phyloP scores from a whole-genome alignment of 2,888 invertebrate species.

The Lissocephala sabroskyi region DNA sequence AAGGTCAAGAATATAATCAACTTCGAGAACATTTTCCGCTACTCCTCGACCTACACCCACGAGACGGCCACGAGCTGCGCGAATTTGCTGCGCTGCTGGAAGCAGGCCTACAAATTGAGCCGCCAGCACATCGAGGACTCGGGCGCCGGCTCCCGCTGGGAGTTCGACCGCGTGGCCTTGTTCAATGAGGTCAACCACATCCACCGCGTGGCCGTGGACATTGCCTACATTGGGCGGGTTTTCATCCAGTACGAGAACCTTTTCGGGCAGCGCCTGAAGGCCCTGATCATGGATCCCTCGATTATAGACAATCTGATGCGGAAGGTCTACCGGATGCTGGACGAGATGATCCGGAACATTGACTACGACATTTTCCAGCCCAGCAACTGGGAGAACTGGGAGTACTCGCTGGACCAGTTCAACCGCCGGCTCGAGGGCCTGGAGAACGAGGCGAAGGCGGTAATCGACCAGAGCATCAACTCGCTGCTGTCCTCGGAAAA shows the following conservation, averaged over 20 bases:
- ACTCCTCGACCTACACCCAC: conserved; percentile 61
- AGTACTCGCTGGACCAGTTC: conserved; percentile 84
- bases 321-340: conserved; percentile 83
- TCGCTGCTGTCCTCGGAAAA: conserved; percentile 86
- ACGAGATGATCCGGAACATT: conserved; percentile 82
- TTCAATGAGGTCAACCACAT: conserved; percentile 91
- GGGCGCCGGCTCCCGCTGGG: conserved; percentile 91
- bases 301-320: conserved; percentile 89
- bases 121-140: conserved; percentile 88
- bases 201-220: conserved; percentile 83
- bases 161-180: conserved; percentile 87
- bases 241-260: conserved; percentile 91
- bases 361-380: conserved; percentile 88
- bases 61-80: conserved; percentile 70
- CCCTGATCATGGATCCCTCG: conserved; percentile 89
- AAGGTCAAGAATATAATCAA: conserved; percentile 82
- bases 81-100: conserved; percentile 70
- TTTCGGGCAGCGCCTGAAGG: conserved; percentile 88
- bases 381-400: conserved; percentile 89
- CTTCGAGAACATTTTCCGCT: conserved; percentile 81
- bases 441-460: conserved; percentile 86
- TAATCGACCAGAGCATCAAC: conserved; percentile 89
- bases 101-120: conserved; percentile 82
- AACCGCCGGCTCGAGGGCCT: conserved; percentile 81
- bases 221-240: conserved; percentile 85